Conservation (phyloP, 1,140 invertebrate genomes). For the Schlechtendalia chinensis region DNA sequence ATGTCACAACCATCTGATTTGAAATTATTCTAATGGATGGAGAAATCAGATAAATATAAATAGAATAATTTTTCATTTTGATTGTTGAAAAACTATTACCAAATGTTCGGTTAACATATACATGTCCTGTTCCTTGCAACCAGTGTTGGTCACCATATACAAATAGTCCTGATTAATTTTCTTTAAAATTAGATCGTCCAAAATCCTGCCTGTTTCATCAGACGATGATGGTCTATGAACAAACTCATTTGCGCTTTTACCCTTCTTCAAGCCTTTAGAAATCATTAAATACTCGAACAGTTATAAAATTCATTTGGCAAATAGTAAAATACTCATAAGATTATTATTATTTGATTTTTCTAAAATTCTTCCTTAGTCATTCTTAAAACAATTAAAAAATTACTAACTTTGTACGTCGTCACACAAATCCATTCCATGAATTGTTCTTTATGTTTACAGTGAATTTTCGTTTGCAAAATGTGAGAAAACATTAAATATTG, state of each 20-base stretch:
- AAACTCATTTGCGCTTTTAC: slow-evolving; percentile 78
- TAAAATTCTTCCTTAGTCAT: background rate
- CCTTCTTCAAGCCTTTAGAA: slow-evolving; percentile 53
- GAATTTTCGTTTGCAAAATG: slow-evolving; percentile 89
- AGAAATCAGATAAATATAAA: no score
- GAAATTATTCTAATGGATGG: slow-evolving; percentile 60
- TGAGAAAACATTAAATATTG: slow-evolving; percentile 98
- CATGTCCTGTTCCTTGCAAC: slow-evolving; percentile 69
- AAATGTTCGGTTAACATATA: slow-evolving; percentile 63
- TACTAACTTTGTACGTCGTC: slow-evolving; percentile 70
- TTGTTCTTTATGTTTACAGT: slow-evolving; percentile 71
- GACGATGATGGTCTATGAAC: slow-evolving; percentile 91
- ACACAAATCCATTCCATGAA: slow-evolving; percentile 86
- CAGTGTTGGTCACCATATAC: slow-evolving; percentile 96
- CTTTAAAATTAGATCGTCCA: slow-evolving; percentile 95
- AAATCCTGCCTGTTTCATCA: slow-evolving; percentile 86
- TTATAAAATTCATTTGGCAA: background rate
- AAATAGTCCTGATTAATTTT: slow-evolving; percentile 76
- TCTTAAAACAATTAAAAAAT: background rate
- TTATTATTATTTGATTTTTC: background rate
- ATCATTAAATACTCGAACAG: background rate
- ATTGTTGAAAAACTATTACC: slow-evolving; percentile 55
- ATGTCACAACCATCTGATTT: slow-evolving; percentile 72
- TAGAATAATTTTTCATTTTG: no score
- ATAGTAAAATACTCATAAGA: no score